Conservation (phyloP, 2,113 vertebrate genomes). For the Channa argus region DNA sequence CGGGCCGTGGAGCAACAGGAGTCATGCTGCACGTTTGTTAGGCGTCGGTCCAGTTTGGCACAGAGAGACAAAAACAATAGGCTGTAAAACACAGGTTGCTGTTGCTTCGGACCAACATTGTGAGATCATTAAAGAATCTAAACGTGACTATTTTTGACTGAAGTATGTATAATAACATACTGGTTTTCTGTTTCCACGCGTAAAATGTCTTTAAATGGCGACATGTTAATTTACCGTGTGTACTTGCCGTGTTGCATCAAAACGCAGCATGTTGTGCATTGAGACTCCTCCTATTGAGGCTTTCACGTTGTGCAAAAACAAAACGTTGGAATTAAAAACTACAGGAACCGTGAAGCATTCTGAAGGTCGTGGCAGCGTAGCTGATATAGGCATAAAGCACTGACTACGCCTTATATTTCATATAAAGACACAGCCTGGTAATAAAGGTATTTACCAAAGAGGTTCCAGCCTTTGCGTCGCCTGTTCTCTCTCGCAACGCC, state of each 20-base stretch:
- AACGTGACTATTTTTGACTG: too few species aligned
- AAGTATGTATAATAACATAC: neutral
- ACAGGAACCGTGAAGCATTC: too few species aligned
- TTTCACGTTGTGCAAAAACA: neutral
- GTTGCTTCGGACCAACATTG: conserved; percentile 79
- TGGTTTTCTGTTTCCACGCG: neutral
- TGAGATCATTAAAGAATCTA: conserved; percentile 49
- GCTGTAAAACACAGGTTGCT: conserved; percentile 58
- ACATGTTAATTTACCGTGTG: neutral
- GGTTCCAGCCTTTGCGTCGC: conserved; percentile 17
- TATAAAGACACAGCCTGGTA: conserved; percentile 42
- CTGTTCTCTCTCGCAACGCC: conserved; percentile 37
- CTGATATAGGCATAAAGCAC: conserved; percentile 2
- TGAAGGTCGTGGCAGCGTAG: neutral
- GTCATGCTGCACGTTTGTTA: conserved; percentile 39
- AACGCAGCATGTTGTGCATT: too few species aligned
- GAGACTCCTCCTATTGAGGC: too few species aligned
- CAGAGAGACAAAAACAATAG: conserved; percentile 41
- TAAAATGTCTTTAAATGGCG: neutral
- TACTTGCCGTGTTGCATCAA: too few species aligned
- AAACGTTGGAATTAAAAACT: neutral
- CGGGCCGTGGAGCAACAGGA: conserved; percentile 33
- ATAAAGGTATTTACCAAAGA: conserved; percentile 28
- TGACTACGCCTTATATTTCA: conserved; percentile 8
- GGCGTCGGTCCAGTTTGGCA: conserved; percentile 44